phyloP scores from a whole-genome alignment of 2,797 vertebrate species.

The Brotula barbata region DNA sequence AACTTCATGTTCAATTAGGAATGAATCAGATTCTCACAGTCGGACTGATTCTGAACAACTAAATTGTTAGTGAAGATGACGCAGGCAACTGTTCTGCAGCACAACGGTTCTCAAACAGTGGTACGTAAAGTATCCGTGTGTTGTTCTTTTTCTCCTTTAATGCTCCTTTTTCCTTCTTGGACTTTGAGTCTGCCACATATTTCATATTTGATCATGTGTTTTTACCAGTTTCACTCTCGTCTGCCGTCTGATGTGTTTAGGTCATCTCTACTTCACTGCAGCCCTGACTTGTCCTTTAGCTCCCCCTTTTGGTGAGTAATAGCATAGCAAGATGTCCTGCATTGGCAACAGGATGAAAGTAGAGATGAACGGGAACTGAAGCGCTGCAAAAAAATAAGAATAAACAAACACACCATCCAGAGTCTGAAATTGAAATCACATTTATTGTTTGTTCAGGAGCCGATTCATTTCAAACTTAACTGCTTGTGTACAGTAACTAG shows the following conservation, averaged over 20 bases:
- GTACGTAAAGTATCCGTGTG: too few species aligned
- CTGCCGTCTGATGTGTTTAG: not conserved
- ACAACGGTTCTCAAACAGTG: too few species aligned
- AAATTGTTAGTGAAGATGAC: too few species aligned
- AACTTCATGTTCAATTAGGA: too few species aligned
- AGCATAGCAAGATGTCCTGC: not conserved
- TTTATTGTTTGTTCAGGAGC: slow-evolving; percentile 83
- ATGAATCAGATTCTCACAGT: too few species aligned
- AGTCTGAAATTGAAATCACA: slow-evolving; percentile 78
- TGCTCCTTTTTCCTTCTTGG: too few species aligned
- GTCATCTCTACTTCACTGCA: not conserved
- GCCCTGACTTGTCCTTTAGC: not conserved
- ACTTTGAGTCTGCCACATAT: too few species aligned
- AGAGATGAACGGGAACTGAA: not conserved
- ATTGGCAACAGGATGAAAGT: not conserved
- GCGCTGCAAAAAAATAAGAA: not conserved
- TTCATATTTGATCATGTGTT: too few species aligned
- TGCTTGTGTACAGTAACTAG: slow-evolving; percentile 74
- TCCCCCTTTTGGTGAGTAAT: slow-evolving; percentile 1
- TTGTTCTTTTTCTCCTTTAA: too few species aligned
- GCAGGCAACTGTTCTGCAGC: too few species aligned
- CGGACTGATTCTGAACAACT: too few species aligned
- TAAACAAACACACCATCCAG: not conserved
- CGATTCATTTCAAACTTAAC: slow-evolving; percentile 76
- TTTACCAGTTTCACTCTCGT: not conserved